These are phyloP conservation scores for Drosophila hydei DNA, from an alignment of 1,140 invertebrate genomes.

Conservation along the genomic window DNA sequence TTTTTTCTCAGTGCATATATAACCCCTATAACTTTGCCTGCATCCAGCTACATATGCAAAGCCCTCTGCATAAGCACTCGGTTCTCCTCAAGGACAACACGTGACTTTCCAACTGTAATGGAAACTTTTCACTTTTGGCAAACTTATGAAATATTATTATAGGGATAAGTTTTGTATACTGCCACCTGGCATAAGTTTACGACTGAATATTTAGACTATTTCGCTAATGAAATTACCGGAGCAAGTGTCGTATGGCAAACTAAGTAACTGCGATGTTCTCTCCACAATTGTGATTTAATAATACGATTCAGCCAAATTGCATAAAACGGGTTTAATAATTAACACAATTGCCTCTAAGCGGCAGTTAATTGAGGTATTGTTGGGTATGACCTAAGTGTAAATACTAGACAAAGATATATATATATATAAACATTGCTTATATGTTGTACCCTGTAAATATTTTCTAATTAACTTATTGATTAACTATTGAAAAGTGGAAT, in stretches of 20 bases:
- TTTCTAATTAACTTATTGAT: too few species aligned
- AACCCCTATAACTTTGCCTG: not conserved
- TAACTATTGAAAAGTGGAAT: too few species aligned
- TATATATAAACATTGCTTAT: too few species aligned
- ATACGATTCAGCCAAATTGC: slow-evolving; percentile 1
- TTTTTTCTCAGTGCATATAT: not conserved
- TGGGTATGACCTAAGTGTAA: not conserved
- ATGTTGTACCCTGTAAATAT: too few species aligned
- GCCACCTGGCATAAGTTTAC: slow-evolving; percentile 23
- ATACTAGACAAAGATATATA: too few species aligned
- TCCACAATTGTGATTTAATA: not conserved
- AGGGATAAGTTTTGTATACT: slow-evolving; percentile 4
- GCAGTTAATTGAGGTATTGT: not conserved
- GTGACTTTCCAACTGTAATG: slow-evolving; percentile 35
- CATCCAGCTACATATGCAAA: slow-evolving; percentile 17
- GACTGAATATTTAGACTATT: not conserved
- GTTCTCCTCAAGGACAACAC: slow-evolving; percentile 39
- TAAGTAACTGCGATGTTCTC: not conserved
- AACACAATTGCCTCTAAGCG: not conserved
- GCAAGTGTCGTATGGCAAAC: not conserved
- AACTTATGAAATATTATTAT: slow-evolving; percentile 22
- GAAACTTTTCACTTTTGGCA: slow-evolving; percentile 11
- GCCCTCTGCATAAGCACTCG: slow-evolving; percentile 1
- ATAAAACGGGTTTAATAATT: not conserved
- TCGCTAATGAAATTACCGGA: slow-evolving; percentile 19